These are phyloP conservation scores for Chaetops frenatus DNA, from an alignment of 2,113 vertebrate genomes.

Conservation along the genomic window DNA sequence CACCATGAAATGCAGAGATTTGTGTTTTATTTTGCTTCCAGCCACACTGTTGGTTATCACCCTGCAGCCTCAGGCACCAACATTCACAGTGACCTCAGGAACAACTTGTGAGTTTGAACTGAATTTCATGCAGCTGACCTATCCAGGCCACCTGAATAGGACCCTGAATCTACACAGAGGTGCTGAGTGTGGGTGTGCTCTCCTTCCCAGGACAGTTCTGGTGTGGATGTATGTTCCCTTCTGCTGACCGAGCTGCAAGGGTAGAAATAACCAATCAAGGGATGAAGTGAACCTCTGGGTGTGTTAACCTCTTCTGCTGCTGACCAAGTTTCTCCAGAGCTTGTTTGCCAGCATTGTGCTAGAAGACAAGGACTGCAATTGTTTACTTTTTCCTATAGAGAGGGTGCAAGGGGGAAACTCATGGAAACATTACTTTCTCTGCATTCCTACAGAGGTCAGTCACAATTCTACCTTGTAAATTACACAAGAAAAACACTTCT, in stretches of 20 bases:
- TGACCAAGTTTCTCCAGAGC: background rate
- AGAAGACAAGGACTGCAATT: background rate
- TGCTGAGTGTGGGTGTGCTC: background rate
- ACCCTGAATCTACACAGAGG: background rate
- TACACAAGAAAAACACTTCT: background rate
- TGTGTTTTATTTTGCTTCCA: background rate
- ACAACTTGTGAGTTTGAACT: background rate
- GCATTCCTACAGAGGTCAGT: background rate
- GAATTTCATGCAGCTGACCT: background rate
- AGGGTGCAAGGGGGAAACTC: background rate
- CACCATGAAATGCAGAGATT: background rate
- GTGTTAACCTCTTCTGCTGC: background rate
- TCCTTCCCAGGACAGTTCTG: background rate
- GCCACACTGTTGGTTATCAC: rapidly evolving
- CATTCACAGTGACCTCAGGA: background rate
- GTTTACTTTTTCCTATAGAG: background rate
- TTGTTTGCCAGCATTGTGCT: background rate
- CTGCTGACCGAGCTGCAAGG: background rate
- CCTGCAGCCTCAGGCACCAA: background rate
- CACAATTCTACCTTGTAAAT: background rate
- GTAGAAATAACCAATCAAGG: background rate
- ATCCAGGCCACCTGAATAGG: background rate
- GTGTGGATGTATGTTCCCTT: rapidly evolving
- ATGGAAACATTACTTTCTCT: background rate
- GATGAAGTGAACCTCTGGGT: background rate